phyloP scores from a whole-genome alignment of 2,113 vertebrate genomes.

The Phalacrocorax aristotelis region DNA sequence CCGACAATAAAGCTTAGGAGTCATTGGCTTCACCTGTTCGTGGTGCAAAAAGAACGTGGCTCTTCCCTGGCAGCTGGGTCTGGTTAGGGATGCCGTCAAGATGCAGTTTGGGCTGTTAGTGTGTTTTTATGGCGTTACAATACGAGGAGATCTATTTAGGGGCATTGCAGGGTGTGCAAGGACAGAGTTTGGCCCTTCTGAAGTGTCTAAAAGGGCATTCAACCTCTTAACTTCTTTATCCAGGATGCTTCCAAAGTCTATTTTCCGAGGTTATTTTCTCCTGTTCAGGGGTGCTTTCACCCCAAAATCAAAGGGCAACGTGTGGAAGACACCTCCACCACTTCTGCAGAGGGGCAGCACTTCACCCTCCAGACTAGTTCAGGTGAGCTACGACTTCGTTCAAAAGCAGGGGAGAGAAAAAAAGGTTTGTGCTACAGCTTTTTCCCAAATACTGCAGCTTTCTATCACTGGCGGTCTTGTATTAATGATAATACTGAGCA shows the following conservation, averaged over 20 bases:
- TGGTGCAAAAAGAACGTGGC: background rate
- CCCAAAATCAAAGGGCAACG: background rate
- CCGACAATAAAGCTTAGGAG: background rate
- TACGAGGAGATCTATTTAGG: background rate
- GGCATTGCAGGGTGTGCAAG: background rate
- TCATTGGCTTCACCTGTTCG: background rate
- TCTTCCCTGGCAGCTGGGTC: background rate
- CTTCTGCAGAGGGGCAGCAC: background rate
- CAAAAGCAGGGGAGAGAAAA: background rate
- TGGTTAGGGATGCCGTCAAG: background rate
- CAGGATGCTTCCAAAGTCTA: background rate
- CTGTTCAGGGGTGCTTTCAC: background rate
- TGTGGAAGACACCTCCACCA: background rate
- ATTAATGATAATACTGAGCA: fast-evolving
- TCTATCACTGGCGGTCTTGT: background rate
- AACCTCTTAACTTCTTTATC: background rate
- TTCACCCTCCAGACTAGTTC: background rate
- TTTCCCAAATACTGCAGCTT: background rate
- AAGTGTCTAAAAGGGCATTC: background rate
- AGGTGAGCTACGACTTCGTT: fast-evolving
- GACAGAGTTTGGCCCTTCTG: background rate
- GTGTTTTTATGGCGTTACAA: background rate
- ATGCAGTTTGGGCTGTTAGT: background rate
- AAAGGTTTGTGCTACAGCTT: background rate
- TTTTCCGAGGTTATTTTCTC: background rate